phyloP scores from a whole-genome alignment of 2,888 invertebrate genomes.

The Diaphora mendica region DNA sequence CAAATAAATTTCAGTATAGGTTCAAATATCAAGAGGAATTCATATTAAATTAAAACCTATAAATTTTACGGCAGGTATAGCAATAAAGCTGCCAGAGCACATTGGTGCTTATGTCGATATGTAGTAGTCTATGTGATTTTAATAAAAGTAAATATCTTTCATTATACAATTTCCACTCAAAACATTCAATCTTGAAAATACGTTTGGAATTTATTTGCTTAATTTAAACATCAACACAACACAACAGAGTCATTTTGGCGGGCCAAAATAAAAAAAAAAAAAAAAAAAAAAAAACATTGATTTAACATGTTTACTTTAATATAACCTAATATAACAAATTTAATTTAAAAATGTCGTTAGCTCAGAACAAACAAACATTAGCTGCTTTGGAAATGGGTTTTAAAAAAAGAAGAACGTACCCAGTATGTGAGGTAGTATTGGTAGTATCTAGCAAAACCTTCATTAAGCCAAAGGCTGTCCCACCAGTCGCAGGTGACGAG shows the following conservation, averaged over 20 bases:
- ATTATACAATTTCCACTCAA: neutral
- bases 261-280: too few species aligned
- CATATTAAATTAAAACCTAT: neutral
- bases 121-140: too few species aligned
- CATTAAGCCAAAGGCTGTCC: conserved; percentile 88
- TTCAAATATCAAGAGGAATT: too few species aligned
- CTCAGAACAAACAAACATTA: neutral
- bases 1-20: too few species aligned
- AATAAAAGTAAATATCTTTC: too few species aligned
- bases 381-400: neutral
- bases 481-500: conserved; percentile 89
- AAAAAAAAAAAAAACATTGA: too few species aligned
- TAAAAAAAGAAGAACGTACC: conserved; percentile 63
- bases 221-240: too few species aligned
- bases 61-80: too few species aligned
- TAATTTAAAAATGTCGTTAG: neutral
- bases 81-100: too few species aligned
- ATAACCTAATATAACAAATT: neutral
- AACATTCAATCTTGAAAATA: neutral
- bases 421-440: conserved; percentile 89
- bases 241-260: too few species aligned
- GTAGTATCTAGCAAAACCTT: conserved; percentile 90
- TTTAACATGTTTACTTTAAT: neutral
- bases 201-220: neutral
- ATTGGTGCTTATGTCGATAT: too few species aligned